Conservation (phyloP, 2,113 vertebrate species). For the Cisticola juncidis region DNA sequence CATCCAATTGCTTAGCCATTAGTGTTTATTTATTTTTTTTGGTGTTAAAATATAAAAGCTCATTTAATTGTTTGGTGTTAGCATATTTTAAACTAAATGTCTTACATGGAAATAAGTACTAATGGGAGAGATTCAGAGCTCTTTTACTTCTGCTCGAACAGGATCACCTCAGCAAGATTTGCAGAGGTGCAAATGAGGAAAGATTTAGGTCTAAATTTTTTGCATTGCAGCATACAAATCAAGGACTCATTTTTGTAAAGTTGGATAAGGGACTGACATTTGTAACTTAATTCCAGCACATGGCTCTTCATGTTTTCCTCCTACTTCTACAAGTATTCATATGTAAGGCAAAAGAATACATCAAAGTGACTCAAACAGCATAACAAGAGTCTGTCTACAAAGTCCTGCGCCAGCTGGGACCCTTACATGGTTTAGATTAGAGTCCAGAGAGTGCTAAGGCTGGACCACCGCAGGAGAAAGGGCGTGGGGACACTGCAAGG, state of each 20-base stretch:
- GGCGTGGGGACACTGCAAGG: constrained; percentile 40
- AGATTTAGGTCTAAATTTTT: not conserved
- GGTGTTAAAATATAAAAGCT: not conserved
- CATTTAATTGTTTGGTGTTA: not conserved
- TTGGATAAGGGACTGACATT: not conserved
- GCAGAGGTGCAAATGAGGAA: not conserved
- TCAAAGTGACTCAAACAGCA: constrained; percentile 43
- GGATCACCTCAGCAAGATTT: not conserved
- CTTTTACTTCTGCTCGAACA: not conserved
- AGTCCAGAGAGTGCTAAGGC: not conserved
- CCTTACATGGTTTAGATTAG: constrained; percentile 54
- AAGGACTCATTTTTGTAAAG: not conserved
- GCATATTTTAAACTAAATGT: not conserved
- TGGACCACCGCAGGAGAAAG: constrained; percentile 60
- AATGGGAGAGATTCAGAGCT: not conserved
- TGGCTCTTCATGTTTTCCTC: not conserved
- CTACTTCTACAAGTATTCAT: not conserved
- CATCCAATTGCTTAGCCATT: not conserved
- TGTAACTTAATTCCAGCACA: not conserved
- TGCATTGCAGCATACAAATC: not conserved
- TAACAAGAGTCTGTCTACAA: not conserved
- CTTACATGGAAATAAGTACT: not conserved
- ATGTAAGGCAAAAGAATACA: constrained; percentile 17
- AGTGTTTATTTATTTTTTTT: not conserved
- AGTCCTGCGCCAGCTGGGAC: not conserved